Conservation (phyloP, 2,797 vertebrate species). For the Babyrousa celebensis region DNA sequence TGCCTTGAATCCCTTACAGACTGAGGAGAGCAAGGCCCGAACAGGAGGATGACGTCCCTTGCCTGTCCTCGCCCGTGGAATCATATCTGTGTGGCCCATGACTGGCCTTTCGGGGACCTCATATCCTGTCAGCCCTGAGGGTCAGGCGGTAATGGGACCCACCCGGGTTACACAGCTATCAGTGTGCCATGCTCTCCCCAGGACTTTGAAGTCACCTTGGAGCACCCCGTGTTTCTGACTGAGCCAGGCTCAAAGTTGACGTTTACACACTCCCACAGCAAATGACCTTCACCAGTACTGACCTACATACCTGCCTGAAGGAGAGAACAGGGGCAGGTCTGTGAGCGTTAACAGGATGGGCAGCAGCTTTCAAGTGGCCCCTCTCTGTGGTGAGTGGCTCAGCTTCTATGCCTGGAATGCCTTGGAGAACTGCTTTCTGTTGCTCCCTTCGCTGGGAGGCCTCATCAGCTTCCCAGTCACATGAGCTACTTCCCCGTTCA, state of each 20-base stretch:
- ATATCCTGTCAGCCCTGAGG: neutral
- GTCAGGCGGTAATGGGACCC: neutral
- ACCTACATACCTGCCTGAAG: constrained; percentile 30
- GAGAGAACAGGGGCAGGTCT: constrained; percentile 57
- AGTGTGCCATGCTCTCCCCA: neutral
- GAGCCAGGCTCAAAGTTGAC: constrained; percentile 3
- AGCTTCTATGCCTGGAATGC: constrained; percentile 22
- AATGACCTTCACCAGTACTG: constrained; percentile 60
- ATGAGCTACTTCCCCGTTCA: neutral
- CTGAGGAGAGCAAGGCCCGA: neutral
- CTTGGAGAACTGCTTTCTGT: neutral
- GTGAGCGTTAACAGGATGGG: constrained; percentile 64
- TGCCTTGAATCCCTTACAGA: constrained; percentile 50
- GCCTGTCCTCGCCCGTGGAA: neutral
- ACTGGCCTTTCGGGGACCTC: neutral
- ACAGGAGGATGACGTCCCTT: neutral
- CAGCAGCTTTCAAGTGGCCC: neutral
- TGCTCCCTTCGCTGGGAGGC: neutral
- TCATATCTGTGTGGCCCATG: neutral
- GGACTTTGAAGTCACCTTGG: neutral
- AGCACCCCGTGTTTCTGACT: neutral
- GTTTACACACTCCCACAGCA: neutral
- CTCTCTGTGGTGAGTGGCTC: neutral
- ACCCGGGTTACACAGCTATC: neutral
- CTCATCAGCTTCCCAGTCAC: constrained; percentile 45